Base-by-base conservation (phyloP, 2,888 invertebrate species). In the Chloroclysta siterata region DNA sequence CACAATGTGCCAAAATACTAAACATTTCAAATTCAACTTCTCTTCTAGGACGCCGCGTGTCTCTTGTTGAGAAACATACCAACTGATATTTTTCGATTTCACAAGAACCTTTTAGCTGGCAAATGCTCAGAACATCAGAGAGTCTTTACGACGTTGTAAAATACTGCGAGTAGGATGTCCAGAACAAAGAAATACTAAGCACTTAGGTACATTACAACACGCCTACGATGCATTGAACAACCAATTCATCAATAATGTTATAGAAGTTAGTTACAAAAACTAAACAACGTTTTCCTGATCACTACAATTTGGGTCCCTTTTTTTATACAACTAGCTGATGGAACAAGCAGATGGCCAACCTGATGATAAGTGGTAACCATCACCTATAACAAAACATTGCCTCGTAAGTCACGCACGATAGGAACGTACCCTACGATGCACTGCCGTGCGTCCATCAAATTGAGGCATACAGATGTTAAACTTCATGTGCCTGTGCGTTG, bases 171-270 rank as follows among this genome's bases (percentile, higher is more conserved):
- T 46, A 11, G 42, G 44, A 54, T 51, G 62, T 66, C 60, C 61
- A 69, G 71, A 73, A 73, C 76, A 75, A 74, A 74, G 72, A 68
- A 68, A 55, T 28, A 14, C n/a, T 22, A 54, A 65, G 54, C 54
- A 58, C 47, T 57, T 46, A n/a, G n/a, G n/a, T n/a, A 60, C 28
- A 28, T 59, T 41, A 59, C 52, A 50, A n/a, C 50, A 58, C 28
- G 11, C 29, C 4, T 48, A 13, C 7, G 22, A 39, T 28, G 11
- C 33, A 3, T 14, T 10, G 36, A 0, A 8, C 46, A 17, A 46
- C 1, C 44, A 44, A 44, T 44, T 10, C 15, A 8, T 44, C 44
- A 15, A 15, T 47, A 17, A 22, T 47, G 11, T 47, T 3, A 47
- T 17, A 10, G 17, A 15, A 46, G 8, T 14, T 46, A 17, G 7